Evolutionary conservation across 2,888 invertebrate genomes (phyloP), one percentile per base, ranked within the genome.

Genomic region (Diachrysia chrysitis): DNA sequence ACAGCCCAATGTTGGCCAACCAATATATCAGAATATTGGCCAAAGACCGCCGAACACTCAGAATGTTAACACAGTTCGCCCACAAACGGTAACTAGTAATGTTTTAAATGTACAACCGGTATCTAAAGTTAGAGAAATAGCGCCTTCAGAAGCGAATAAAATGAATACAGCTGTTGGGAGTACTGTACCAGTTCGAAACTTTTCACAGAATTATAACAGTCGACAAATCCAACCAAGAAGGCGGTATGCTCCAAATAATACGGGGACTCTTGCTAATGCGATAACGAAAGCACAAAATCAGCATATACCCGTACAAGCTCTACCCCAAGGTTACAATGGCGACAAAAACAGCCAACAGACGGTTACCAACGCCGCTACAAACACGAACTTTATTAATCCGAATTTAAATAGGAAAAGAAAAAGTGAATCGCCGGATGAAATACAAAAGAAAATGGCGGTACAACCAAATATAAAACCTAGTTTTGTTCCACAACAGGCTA

Each of bases 361-460:
- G 4, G 35, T 66, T 10, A 32, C 59, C 19, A 81, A 68, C 10
- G 61, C 73, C 51, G 61, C 71, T 19, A 58, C 75, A 7, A 69
- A 66, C 25, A 72, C 76, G 32, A 23, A 69, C 37, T 58, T 79
- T 67, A 73, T 81, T 64, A 63, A 68, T 56, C 68, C 71, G 10
- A 55, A 71, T 68, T 65, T 82, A 9, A 90, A 82, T 67, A 87
- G 90, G 71, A 93, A 93, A 84, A 85, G 93, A 76, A 93, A 93
- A 82, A 92, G 92, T 54, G 93, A 93, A 86, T 93, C 93, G 4
- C 93, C 93, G 0, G 93, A 93, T 76, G 92, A 93, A 66, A 79
- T 84, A 4, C 82, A 85, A 63, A 89, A 85, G 63, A 91, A 89
- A 76, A 83, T 87, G 42, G 71, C 79, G 9, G 70, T 76, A 0